Percentiles rank a stretch among this genome's conserved stretches.
Conservation (phyloP, 1,140 invertebrate species). For the Magallana ariakensis region DNA sequence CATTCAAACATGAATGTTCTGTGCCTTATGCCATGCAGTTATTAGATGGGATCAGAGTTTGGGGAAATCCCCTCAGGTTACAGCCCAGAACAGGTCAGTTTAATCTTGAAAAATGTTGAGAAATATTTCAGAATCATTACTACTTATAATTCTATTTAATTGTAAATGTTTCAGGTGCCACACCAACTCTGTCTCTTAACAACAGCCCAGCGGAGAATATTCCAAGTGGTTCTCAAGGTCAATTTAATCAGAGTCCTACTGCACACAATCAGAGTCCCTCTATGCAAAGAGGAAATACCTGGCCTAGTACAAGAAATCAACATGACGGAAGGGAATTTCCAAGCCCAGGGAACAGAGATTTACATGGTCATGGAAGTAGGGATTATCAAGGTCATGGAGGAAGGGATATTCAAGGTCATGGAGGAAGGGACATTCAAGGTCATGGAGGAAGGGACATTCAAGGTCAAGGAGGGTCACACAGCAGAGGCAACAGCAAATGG, state of each 20-base stretch:
- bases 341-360: constrained; percentile 1
- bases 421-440: neutral
- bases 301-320: neutral
- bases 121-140: too few species aligned
- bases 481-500: neutral
- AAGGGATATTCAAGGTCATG: constrained; percentile 12
- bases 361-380: neutral
- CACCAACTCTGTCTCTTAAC: neutral
- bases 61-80: constrained; percentile 28
- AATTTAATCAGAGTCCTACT: neutral
- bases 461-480: constrained; percentile 26
- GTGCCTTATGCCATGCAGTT: constrained; percentile 43
- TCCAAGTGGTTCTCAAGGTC: constrained; percentile 14
- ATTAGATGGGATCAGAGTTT: constrained; percentile 42
- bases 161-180: neutral
- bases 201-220: neutral
- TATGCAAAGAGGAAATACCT: neutral
- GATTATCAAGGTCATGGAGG: constrained; percentile 1
- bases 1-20: constrained; percentile 49
- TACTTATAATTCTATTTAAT: too few species aligned
- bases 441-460: neutral
- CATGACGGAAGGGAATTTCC: neutral
- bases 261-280: neutral
- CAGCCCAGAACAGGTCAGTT: constrained; percentile 41
- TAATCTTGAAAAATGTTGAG: too few species aligned